phyloP scores from a whole-genome alignment of 2,797 vertebrate species.

The Thalassophryne amazonica region DNA sequence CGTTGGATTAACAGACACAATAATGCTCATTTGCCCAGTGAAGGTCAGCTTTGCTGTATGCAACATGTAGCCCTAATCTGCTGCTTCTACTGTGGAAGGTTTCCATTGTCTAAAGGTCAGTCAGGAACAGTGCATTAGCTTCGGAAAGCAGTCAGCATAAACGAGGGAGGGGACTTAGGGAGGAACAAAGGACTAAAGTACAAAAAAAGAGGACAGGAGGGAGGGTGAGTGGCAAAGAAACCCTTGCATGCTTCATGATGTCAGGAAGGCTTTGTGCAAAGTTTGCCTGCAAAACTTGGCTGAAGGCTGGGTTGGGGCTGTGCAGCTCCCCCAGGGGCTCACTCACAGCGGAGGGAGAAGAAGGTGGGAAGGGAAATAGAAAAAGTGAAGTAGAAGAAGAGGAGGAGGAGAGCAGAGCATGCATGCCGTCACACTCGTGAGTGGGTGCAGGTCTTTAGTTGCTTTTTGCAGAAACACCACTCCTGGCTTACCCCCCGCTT shows the following conservation, averaged over 20 bases:
- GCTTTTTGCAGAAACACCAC: conserved; percentile 66
- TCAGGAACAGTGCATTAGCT: conserved; percentile 43
- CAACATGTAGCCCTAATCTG: conserved; percentile 60
- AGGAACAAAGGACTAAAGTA: conserved; percentile 51
- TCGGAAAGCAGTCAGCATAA: conserved; percentile 46
- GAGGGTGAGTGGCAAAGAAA: conserved; percentile 46
- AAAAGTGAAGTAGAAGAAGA: background rate
- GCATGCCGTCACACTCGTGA: conserved; percentile 50
- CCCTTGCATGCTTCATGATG: conserved; percentile 41
- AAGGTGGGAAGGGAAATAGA: conserved; percentile 2
- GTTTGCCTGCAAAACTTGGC: conserved; percentile 64
- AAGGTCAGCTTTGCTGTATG: conserved; percentile 56
- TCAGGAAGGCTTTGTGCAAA: conserved; percentile 63
- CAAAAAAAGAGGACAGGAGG: conserved; percentile 35
- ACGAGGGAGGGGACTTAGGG: conserved; percentile 45
- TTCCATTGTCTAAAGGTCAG: conserved; percentile 73
- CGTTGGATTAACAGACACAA: conserved; percentile 45
- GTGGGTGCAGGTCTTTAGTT: conserved; percentile 36
- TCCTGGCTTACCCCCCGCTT: conserved; percentile 28
- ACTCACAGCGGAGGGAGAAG: conserved; percentile 18
- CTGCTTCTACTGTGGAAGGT: conserved; percentile 52
- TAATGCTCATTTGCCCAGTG: conserved; percentile 39
- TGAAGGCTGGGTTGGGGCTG: conserved; percentile 48
- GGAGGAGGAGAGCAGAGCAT: conserved; percentile 17
- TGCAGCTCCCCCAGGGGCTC: conserved; percentile 46